Evolutionary conservation across 2,113 vertebrate genomes (phyloP).

Genomic region (Geococcyx californianus): DNA sequence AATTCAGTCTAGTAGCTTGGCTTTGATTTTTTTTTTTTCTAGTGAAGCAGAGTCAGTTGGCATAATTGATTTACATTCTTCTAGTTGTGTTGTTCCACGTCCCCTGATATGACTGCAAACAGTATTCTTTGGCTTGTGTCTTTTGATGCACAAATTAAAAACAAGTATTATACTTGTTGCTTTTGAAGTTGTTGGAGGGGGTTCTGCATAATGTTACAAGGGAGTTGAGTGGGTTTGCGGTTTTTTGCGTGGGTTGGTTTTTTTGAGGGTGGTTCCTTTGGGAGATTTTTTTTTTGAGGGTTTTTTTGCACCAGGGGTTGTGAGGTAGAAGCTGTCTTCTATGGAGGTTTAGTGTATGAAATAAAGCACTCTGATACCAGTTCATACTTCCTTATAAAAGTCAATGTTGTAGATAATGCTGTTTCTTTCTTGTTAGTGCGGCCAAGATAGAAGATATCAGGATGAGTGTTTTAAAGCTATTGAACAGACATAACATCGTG

Average conservation of each 20-base stretch:
- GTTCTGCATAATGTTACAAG: background rate
- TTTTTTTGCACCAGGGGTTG: background rate
- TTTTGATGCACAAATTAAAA: background rate
- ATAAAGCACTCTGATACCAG: background rate
- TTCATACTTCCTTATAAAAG: background rate
- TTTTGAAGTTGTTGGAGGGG: background rate
- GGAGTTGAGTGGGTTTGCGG: background rate
- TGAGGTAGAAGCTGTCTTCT: background rate
- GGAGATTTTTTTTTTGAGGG: background rate
- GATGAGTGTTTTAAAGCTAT: conserved; percentile 78
- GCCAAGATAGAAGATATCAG: conserved; percentile 85
- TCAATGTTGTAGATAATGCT: background rate
- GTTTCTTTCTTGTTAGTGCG: conserved; percentile 71
- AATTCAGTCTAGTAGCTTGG: background rate
- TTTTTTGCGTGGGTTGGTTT: background rate
- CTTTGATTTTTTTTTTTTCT: background rate
- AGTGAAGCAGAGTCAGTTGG: background rate
- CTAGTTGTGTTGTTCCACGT: background rate
- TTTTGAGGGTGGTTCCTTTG: background rate
- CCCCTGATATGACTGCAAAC: background rate
- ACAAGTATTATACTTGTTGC: background rate
- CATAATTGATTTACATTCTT: background rate
- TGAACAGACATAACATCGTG: conserved; percentile 85
- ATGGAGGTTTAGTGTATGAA: background rate
- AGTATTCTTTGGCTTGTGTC: background rate